These are phyloP conservation scores for Tragulus kanchil DNA, from an alignment of 2,113 vertebrate genomes.

Conservation along the genomic window DNA sequence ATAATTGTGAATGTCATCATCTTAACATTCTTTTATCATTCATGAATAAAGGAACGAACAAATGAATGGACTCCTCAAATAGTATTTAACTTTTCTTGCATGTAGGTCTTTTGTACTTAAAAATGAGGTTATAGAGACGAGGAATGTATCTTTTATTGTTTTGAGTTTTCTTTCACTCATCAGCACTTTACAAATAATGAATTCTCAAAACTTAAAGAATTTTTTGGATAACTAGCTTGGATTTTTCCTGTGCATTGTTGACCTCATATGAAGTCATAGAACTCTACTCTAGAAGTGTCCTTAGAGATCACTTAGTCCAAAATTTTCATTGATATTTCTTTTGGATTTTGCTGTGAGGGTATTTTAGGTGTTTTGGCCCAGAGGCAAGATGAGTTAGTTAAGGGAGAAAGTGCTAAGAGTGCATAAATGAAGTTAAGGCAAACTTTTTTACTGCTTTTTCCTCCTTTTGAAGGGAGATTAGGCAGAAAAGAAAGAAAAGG, in stretches of 20 bases:
- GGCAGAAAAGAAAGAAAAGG: conserved; percentile 11
- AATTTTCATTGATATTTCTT: conserved; percentile 72
- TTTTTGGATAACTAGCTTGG: not conserved
- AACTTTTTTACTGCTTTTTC: conserved; percentile 66
- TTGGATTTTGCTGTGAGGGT: conserved; percentile 67
- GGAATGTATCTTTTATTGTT: not conserved
- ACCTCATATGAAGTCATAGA: conserved; percentile 56
- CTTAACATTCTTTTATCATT: not conserved
- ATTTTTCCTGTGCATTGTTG: conserved; percentile 56
- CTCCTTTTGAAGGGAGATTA: conserved; percentile 55
- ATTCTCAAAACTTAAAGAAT: not conserved
- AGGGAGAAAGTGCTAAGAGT: conserved; percentile 74
- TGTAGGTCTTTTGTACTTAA: not conserved
- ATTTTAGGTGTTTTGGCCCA: conserved; percentile 80
- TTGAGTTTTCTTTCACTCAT: not conserved
- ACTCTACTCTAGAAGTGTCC: not conserved
- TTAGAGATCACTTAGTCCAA: conserved; percentile 70
- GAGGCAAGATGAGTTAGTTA: conserved; percentile 79
- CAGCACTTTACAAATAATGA: not conserved
- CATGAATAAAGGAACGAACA: not conserved
- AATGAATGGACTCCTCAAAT: not conserved
- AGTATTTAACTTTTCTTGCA: conserved; percentile 1
- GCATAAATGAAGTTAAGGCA: conserved; percentile 78
- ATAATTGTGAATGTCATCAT: not conserved
- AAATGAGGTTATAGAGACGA: not conserved